Evolutionary conservation across 2,797 vertebrate species (phyloP), one percentile per base, ranked within the genome.

Genomic region (Rhinichthys osculus): DNA sequence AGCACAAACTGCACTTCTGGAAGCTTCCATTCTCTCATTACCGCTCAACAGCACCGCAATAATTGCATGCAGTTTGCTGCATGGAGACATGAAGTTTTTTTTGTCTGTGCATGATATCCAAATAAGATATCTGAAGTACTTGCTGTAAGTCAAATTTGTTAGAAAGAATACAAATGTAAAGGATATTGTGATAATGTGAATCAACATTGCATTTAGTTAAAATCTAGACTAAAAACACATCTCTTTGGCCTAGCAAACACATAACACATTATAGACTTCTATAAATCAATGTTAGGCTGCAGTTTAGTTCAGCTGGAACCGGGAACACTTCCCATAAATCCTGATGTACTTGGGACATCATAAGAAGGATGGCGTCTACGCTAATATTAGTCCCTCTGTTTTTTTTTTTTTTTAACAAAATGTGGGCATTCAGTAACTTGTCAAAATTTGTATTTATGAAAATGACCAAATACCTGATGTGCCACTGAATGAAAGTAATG

Each of bases 11-110:
- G 78, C 79, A 80, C 69, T 78, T 74, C 84, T 86, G 76, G 57
- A 81, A 77, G 70, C 81, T 85, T 90, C 87, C 85, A 83, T 89
- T 87, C 73, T 82, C 82, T 87, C 83, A 89, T 87, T 85, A 81
- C 72, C 94, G 93, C 90, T 90, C 89, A 91, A 91, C 94, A 93
- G 92, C 91, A 89, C 93, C 82, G 91, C 93, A 83, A 76, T 79
- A 79, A 79, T 59, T 78, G 44, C 38, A 78, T 59, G 27, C 66
- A 70, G 74, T 85, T 78, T 71, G 76, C 76, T 35, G 66, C 50
- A 59, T 70, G 74, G 62, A 59, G 64, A 70, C 66, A 27, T 38
- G 19, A 42, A 69, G 64, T 40, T 84, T 38, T 38, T 38, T 78
- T 57, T 78, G 50, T 84, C 74, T 59, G 64, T 70, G 17, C 38